Percentiles rank a stretch among this genome's conserved stretches.
Evolutionary conservation across 2,113 vertebrate species (phyloP).

Genomic region (Siniperca knerii): DNA sequence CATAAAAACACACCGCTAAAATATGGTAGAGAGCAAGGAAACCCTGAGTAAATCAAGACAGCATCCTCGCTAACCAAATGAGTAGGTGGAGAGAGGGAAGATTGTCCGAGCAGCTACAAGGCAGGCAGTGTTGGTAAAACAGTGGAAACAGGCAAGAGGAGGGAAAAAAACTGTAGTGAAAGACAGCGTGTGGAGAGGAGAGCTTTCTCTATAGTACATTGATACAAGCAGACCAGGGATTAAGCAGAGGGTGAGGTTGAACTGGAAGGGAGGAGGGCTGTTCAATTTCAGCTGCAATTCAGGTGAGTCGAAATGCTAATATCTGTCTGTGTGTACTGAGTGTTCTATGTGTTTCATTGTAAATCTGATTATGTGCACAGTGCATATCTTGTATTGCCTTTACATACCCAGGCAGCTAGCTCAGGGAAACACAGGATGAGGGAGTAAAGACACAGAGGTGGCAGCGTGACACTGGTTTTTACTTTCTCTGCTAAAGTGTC

Average conservation of each 20-base stretch:
- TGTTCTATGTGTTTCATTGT: constrained; percentile 26
- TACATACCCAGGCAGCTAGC: constrained; percentile 8
- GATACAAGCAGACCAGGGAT: constrained; percentile 43
- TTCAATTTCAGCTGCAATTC: constrained; percentile 68
- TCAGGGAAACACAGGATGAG: constrained; percentile 21
- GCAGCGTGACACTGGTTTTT: constrained; percentile 20
- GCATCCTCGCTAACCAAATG: constrained; percentile 24
- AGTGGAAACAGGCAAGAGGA: constrained; percentile 13
- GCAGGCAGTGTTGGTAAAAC: constrained; percentile 11
- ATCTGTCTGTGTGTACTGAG: neutral
- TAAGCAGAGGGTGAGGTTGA: constrained; percentile 36
- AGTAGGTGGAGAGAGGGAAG: constrained; percentile 25
- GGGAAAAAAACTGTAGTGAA: constrained; percentile 9
- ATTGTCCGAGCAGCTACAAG: constrained; percentile 11
- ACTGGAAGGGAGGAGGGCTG: constrained; percentile 11
- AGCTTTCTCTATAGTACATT: constrained; percentile 29
- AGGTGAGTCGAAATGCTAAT: constrained; percentile 64
- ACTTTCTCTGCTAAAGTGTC: constrained; percentile 24
- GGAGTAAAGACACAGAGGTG: constrained; percentile 17
- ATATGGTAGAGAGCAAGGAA: neutral
- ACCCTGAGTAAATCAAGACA: constrained; percentile 6
- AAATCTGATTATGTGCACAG: constrained; percentile 7
- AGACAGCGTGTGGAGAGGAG: constrained; percentile 36
- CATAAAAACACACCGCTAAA: neutral
- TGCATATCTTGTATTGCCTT: neutral